phyloP scores from a whole-genome alignment of 2,888 invertebrate genomes.

The Drosophila lutescens region DNA sequence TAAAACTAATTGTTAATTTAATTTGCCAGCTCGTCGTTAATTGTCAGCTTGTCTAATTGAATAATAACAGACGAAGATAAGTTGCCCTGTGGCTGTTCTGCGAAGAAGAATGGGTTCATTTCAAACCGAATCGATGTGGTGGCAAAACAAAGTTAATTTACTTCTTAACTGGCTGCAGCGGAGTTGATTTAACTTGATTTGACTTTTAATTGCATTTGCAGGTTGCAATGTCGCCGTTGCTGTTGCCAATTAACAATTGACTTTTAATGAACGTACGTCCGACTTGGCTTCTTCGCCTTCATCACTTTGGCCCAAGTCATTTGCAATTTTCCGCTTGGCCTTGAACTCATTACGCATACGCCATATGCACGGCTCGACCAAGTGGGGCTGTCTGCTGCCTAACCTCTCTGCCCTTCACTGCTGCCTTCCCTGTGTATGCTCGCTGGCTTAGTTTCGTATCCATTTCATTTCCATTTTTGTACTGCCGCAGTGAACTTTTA shows the following conservation, averaged over 20 bases:
- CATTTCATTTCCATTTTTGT: conserved; percentile 65
- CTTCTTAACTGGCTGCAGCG: conserved; percentile 26
- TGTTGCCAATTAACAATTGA: conserved; percentile 69
- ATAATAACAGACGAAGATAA: conserved; percentile 72
- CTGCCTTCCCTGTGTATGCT: conserved; percentile 5
- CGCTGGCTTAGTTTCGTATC: conserved; percentile 38
- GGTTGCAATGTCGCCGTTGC: conserved; percentile 15
- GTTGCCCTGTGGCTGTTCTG: conserved; percentile 16
- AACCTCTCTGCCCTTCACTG: neutral
- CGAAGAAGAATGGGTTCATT: conserved; percentile 7
- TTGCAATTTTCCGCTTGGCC: conserved; percentile 60
- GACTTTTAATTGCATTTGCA: conserved; percentile 65
- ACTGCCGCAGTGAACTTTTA: conserved; percentile 66
- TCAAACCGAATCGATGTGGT: conserved; percentile 45
- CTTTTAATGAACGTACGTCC: conserved; percentile 54
- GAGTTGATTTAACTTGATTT: conserved; percentile 54
- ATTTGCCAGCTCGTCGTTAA: conserved; percentile 82
- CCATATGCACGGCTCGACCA: conserved; percentile 44
- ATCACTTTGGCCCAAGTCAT: conserved; percentile 33
- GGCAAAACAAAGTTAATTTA: conserved; percentile 46
- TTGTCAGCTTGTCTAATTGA: conserved; percentile 83
- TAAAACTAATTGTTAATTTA: conserved; percentile 84
- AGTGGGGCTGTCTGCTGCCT: conserved; percentile 17
- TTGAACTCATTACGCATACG: conserved; percentile 77
- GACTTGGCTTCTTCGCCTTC: conserved; percentile 38